Evolutionary conservation across 2,113 vertebrate genomes (phyloP), one percentile per base, ranked within the genome.

Genomic region (Scophthalmus maximus): DNA sequence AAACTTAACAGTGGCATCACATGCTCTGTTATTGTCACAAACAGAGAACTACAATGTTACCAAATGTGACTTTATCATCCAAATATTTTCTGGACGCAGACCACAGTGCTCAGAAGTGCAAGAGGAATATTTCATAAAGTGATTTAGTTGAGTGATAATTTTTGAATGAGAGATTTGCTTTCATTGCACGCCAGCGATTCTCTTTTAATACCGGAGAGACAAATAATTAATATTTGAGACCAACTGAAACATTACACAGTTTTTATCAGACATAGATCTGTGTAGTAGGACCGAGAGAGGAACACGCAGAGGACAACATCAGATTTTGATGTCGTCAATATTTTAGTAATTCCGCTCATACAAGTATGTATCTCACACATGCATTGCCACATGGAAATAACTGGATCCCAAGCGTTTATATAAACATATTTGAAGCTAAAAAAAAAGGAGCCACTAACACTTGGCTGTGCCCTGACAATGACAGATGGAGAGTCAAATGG

Each of bases 401-500:
- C n/a, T n/a, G n/a, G n/a, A n/a, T n/a, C n/a, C n/a, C n/a, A n/a
- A 52, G 23, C 51, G 27, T 57, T 67, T 18, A 53, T 44, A 32
- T 58, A 69, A 70, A 46, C 44, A 68, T 52, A 76, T 76, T 67
- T 32, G 32, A 44, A 58, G 51, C 32, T 44, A 8, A 29, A 36
- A 8, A 25, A 44, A 29, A 47, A n/a, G n/a, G n/a, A n/a, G n/a
- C n/a, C 15, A 42, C 11, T 59, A 50, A 50, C 36, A 56, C 49
- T 77, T 62, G 63, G 68, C 79, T 58, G 47, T 14, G 63, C 14
- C 23, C 17, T 46, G 18, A 49, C 56, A 17, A 15, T 12, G 38
- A 70, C 68, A 77, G 76, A 83, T 80, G 76, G 68, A 77, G 59
- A 55, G 50, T 73, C 56, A 68, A 77, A 55, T 12, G 34, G 42